A percentile compares a stretch with the other conserved stretches of the same genome.
phyloP scores from a whole-genome alignment of 2,797 vertebrate genomes.

The Trachurus trachurus region DNA sequence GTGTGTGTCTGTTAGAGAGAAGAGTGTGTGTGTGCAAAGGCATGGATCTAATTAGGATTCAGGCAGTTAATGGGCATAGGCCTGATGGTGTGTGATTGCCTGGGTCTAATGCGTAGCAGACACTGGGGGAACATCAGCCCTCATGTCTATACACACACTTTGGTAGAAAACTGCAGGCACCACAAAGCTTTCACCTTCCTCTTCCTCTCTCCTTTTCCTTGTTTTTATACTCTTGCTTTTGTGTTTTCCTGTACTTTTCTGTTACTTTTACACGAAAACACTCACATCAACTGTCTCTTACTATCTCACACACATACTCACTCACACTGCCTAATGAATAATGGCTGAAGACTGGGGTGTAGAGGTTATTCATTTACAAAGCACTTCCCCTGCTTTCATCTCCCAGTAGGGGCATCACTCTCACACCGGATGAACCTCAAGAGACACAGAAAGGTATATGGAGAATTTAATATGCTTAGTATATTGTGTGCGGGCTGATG shows the following conservation, averaged over 20 bases:
- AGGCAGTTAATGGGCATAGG: slow-evolving; percentile 54
- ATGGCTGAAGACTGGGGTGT: background rate
- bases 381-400: slow-evolving; percentile 42
- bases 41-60: slow-evolving; percentile 59
- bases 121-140: slow-evolving; percentile 36
- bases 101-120: slow-evolving; percentile 46
- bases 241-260: background rate
- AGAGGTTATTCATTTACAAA: slow-evolving; percentile 56
- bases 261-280: background rate
- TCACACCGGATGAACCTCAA: slow-evolving; percentile 31
- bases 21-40: slow-evolving; percentile 7
- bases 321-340: slow-evolving; percentile 16
- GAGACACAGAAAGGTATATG: slow-evolving; percentile 29
- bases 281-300: background rate
- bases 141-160: slow-evolving; percentile 36
- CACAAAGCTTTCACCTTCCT: background rate
- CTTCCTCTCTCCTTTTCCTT: background rate
- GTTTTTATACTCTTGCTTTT: slow-evolving; percentile 1
- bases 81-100: slow-evolving; percentile 58
- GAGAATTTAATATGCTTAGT: slow-evolving; percentile 21
- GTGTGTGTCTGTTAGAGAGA: background rate
- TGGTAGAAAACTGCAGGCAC: slow-evolving; percentile 13
- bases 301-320: background rate
- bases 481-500: slow-evolving; percentile 19
- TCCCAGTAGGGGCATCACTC: slow-evolving; percentile 20